Evolutionary conservation across 37 sponge, comb jelly and placozoan genomes (phyloP), one percentile per base, ranked within the genome.

Genomic region (Tethya wilhelma): DNA sequence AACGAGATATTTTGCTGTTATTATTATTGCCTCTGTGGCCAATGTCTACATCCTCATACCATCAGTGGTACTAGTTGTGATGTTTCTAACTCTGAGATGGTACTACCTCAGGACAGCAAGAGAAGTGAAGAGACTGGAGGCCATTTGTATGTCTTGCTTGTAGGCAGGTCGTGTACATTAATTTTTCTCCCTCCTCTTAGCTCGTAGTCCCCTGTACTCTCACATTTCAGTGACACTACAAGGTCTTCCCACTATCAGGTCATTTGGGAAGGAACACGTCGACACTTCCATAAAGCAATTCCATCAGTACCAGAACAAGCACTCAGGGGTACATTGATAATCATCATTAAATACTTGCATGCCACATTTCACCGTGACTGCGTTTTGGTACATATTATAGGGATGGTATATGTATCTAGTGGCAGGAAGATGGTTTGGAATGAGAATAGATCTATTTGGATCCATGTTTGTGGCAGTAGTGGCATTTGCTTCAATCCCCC

Each of bases 161-260:
- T 26, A 9, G 28, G n/a, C n/a, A n/a, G n/a, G n/a, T n/a, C n/a
- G n/a, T n/a, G n/a, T n/a, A n/a, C n/a, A n/a, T n/a, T n/a, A n/a
- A n/a, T n/a, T n/a, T n/a, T n/a, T n/a, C n/a, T n/a, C n/a, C n/a
- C 11, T 69, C 64, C 38, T 17, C 55, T 9, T 82, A 94, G 94
- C 91, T 60, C 90, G 94, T 1, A 94, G 94, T 83, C 94, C 94
- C 22, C 31, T 94, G 55, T 94, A 87, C 57, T 90, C 91, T 58
- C 94, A 94, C 67, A 67, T 94, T 17, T 87, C 94, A 14, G 62
- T 76, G 38, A 87, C 94, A 3, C 72, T 94, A 22, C 94, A 90
- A 81, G 94, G 94, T 1, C 73, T 94, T 53, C 53, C 94, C 31
- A 90, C 85, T 40, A 90, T 94, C 34, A 59, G 94, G 42, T 78